These are phyloP conservation scores for Cyclura pinguis DNA, from an alignment of 2,797 vertebrate species.

Conservation along the genomic window DNA sequence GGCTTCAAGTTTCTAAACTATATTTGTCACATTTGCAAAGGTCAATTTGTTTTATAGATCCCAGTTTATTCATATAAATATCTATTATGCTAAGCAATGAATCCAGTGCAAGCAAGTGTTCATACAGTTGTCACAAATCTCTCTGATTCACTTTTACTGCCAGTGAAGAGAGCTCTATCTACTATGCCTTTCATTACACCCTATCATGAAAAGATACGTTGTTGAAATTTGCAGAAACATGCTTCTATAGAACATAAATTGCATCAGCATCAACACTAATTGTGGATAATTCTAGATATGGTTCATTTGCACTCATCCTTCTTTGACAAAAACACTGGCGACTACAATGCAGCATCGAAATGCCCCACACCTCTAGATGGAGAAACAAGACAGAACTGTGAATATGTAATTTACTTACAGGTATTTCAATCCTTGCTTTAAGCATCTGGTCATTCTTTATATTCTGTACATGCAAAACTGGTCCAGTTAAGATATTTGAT, in stretches of 20 bases:
- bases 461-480: slow-evolving; percentile 85
- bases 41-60: not conserved
- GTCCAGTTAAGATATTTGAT: slow-evolving; percentile 83
- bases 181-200: not conserved
- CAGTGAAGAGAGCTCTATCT: not conserved
- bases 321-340: not conserved
- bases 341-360: not conserved
- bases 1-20: not conserved
- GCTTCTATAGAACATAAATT: not conserved
- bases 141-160: not conserved
- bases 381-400: not conserved
- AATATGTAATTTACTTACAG: slow-evolving; percentile 77
- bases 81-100: not conserved
- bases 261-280: not conserved
- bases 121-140: not conserved
- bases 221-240: not conserved
- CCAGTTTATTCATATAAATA: not conserved
- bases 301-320: not conserved
- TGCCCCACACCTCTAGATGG: not conserved
- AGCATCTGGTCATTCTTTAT: slow-evolving; percentile 82
- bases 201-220: not conserved
- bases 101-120: not conserved
- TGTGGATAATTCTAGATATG: not conserved
- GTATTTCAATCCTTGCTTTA: slow-evolving; percentile 85
- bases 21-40: not conserved